phyloP scores from a whole-genome alignment of 2,113 vertebrate species.

The Drymodes brunneopygia region DNA sequence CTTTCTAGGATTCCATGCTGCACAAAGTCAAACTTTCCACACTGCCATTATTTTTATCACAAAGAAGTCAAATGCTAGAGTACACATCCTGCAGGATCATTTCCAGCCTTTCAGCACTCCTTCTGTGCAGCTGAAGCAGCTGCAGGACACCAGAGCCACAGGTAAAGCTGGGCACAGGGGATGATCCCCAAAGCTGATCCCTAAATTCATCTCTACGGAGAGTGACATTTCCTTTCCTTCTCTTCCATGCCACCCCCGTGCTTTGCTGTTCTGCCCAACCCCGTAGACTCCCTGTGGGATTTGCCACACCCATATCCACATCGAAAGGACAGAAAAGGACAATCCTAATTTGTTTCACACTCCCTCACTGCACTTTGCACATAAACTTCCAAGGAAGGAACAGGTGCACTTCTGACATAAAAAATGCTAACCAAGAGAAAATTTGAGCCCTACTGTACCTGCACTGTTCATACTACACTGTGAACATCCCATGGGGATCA shows the following conservation, averaged over 20 bases:
- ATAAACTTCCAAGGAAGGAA: not conserved
- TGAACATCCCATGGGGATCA: not conserved
- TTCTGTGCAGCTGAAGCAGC: not conserved
- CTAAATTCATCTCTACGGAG: not conserved
- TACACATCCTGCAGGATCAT: not conserved
- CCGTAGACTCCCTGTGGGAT: not conserved
- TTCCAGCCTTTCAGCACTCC: not conserved
- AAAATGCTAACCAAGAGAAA: not conserved
- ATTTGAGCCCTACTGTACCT: not conserved
- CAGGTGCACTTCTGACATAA: not conserved
- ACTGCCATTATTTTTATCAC: not conserved
- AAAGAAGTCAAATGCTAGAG: not conserved
- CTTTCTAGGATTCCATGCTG: not conserved
- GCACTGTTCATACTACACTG: rapidly evolving
- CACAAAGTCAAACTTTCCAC: not conserved
- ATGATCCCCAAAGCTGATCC: not conserved
- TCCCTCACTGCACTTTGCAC: not conserved
- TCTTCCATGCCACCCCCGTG: not conserved
- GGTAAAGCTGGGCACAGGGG: rapidly evolving
- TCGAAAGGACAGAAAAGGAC: not conserved
- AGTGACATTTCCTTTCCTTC: not conserved
- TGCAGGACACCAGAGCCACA: not conserved
- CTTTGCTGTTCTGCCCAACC: not conserved
- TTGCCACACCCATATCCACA: not conserved
- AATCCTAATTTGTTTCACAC: not conserved